A percentile compares a stretch with the other conserved stretches of the same genome.
Evolutionary conservation across 2,797 vertebrate species (phyloP).

Genomic region (Gila robusta): DNA sequence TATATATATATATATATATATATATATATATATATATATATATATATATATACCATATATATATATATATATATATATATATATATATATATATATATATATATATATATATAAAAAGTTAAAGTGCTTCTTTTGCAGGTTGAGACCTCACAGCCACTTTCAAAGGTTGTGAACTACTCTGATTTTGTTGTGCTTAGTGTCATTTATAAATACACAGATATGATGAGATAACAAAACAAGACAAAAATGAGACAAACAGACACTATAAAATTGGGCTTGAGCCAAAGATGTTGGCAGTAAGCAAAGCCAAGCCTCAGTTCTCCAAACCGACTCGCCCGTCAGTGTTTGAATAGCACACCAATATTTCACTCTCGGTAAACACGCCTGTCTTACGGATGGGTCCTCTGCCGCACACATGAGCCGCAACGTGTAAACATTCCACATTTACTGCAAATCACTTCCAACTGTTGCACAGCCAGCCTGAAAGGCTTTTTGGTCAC

Average conservation of each 20-base stretch:
- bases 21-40: too few species aligned
- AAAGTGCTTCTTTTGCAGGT: not conserved
- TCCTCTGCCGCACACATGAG: slow-evolving; percentile 26
- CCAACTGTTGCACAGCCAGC: slow-evolving; percentile 39
- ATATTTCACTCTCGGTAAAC: slow-evolving; percentile 50
- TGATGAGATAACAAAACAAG: not conserved
- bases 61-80: too few species aligned
- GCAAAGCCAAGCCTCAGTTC: slow-evolving; percentile 11
- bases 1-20: too few species aligned
- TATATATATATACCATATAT: too few species aligned
- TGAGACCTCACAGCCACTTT: not conserved
- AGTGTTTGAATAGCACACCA: slow-evolving; percentile 49
- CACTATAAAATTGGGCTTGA: not conserved
- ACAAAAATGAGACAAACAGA: not conserved
- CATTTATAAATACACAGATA: not conserved
- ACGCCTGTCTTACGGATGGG: slow-evolving; percentile 20
- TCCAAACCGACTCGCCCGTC: slow-evolving; percentile 13
- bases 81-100: too few species aligned
- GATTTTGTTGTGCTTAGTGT: not conserved
- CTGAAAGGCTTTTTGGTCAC: slow-evolving; percentile 51
- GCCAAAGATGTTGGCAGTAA: not conserved
- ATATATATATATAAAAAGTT: not conserved
- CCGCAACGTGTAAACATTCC: slow-evolving; percentile 29
- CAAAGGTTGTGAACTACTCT: not conserved
- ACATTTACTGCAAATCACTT: slow-evolving; percentile 6